Base-by-base conservation (phyloP, 2,113 vertebrate genomes). In the Aplodontia rufa region DNA sequence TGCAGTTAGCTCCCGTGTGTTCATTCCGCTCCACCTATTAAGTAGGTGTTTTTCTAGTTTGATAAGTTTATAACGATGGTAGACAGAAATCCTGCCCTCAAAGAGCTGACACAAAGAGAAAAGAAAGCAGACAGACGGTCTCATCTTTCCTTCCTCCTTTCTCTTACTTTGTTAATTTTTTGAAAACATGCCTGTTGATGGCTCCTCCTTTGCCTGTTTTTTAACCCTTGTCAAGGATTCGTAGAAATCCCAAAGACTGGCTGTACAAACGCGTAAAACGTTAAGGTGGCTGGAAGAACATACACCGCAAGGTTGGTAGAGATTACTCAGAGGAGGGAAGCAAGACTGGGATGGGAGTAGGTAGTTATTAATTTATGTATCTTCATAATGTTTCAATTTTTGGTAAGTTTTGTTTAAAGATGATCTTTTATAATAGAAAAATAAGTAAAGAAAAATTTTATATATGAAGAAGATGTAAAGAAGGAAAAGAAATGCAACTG, bases 371-470 rank as follows among this genome's bases (percentile, higher is more conserved):
- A 82, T 82, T 51, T n/a, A 30, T 42, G 47, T 53, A 45, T 10
- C 42, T 93, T 84, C 84, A 85, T 45, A 51, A 5, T 35, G 13
- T 76, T 93, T 90, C 62, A 68, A 80, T 49, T 92, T 71, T 90
- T 40, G 58, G 81, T 78, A 93, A 13, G 45, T 76, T 83, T 94
- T 60, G 68, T 71, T 76, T 49, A 90, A 40, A 95, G 90, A 72
- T 60, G 80, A 74, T 10, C 75, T 91, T 80, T 86, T 83, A 49
- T 80, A 82, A 85, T 87, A 86, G 86, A 84, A 96, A 93, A 94
- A 90, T 32, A 45, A 87, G 45, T 62, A 49, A 68, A 30, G 20
- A 30, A 79, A 91, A 26, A 55, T 9, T 78, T 86, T 71, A 35
- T 90, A 90, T 76, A 32, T 81, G 93, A 66, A 83, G 60, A 91